These are phyloP conservation scores for Eupithecia centaureata DNA, from an alignment of 2,888 invertebrate species.

Conservation along the genomic window DNA sequence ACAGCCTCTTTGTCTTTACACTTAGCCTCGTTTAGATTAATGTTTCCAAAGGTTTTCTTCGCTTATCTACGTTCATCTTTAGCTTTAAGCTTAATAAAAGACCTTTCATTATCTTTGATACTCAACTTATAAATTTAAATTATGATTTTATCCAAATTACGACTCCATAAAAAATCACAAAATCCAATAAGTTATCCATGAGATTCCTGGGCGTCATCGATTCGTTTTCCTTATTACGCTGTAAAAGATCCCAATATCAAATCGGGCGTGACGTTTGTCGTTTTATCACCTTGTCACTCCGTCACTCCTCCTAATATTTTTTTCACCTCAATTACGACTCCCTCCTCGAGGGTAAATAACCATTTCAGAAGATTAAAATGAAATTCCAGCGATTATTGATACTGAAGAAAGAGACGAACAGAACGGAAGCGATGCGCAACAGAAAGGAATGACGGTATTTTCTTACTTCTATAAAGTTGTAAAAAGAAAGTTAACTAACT, in stretches of 20 bases:
- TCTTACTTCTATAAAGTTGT: slow-evolving; percentile 44
- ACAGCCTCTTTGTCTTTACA: slow-evolving; percentile 44
- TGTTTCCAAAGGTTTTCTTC: slow-evolving; percentile 3
- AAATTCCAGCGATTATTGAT: slow-evolving; percentile 70
- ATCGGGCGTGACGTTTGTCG: slow-evolving; percentile 74
- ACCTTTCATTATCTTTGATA: slow-evolving; percentile 5
- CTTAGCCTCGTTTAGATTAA: slow-evolving; percentile 13
- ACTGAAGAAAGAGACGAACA: slow-evolving; percentile 52
- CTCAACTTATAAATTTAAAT: slow-evolving; percentile 20
- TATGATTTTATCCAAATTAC: slow-evolving; percentile 25
- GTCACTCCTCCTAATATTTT: slow-evolving; percentile 75
- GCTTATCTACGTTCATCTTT: slow-evolving; percentile 2
- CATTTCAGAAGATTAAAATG: slow-evolving; percentile 72
- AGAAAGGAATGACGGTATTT: slow-evolving; percentile 41
- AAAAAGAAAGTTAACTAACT: slow-evolving; percentile 45
- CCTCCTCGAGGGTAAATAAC: slow-evolving; percentile 70
- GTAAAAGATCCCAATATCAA: slow-evolving; percentile 75
- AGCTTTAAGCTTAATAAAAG: background rate
- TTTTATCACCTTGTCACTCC: slow-evolving; percentile 78
- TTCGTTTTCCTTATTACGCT: slow-evolving; percentile 68
- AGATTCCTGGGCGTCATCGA: slow-evolving; percentile 53
- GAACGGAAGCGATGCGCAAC: slow-evolving; percentile 44
- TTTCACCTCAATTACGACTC: slow-evolving; percentile 73
- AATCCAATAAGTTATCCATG: slow-evolving; percentile 62
- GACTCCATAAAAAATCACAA: slow-evolving; percentile 48